Base-by-base conservation (phyloP, 2,888 invertebrate species). In the Orthosia incerta region DNA sequence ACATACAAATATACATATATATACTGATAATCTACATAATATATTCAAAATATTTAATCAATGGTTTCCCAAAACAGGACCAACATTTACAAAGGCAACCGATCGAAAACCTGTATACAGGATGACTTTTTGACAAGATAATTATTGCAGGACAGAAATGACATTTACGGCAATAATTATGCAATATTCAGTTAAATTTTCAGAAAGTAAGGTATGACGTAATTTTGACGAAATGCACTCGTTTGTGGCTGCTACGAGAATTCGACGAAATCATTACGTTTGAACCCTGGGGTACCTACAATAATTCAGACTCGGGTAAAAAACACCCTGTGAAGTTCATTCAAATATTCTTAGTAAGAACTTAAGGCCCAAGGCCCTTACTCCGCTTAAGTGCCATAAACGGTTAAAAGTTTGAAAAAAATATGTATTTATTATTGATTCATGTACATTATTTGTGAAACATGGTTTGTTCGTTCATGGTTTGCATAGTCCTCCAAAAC, bases 31-130 rank as follows among this genome's bases (percentile, higher is more conserved):
- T 26, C 2, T 2, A 20, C 11, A 50, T 50, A 2, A 59, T 50
- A 61, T 31, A 11, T 46, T 39, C 71, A 79, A 79, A 60, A 61
- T 73, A 76, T 79, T 79, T 79, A 71, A 86, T 76, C 80, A 83
- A 59, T 74, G 66, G 68, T 60, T 69, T 48, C 51, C 76, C 39
- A 59, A 80, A 51, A 81, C 76, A 56, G 56, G 31, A 67, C 65
- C 71, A 76, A 79, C 70, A 83, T 85, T 79, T 85, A 31, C 73
- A 48, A 60, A 76, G 63, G 62, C 67, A 83, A 71, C 62, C 57
- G 73, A 74, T 76, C 65, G 74, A 69, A 76, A 81, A 69, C 50
- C 53, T 18, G 20, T 50, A 56, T 77, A 81, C 46, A 62, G 76
- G 76, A 0, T 79, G 65, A 45, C 1, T 50, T 55, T 63, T 55